Percentiles rank a stretch among this genome's conserved stretches.
Conservation (phyloP, 1,140 invertebrate species). For the Frieseomelitta varia region DNA sequence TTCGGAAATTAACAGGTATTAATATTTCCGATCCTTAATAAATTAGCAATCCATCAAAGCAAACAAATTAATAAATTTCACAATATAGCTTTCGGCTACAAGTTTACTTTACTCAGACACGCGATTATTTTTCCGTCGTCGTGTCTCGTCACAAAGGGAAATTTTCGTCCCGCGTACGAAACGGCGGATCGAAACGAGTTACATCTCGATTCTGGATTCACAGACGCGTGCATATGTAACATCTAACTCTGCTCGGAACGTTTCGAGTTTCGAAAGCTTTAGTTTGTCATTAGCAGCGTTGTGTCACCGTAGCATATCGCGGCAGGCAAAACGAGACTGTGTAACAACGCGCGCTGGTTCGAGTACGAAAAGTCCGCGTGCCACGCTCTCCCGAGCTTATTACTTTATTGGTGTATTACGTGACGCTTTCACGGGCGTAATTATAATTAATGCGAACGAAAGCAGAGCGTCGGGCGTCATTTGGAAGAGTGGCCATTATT, state of each 20-base stretch:
- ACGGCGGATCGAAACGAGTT: neutral
- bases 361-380: neutral
- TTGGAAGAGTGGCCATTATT: conserved; percentile 58
- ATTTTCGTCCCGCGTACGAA: neutral
- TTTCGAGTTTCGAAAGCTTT: neutral
- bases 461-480: conserved; percentile 24
- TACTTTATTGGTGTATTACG: conserved; percentile 54
- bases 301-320: neutral
- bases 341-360: neutral
- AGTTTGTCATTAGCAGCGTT: conserved; percentile 2
- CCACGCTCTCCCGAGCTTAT: conserved; percentile 45
- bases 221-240: neutral
- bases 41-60: too few species aligned
- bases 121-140: neutral
- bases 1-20: too few species aligned
- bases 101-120: neutral
- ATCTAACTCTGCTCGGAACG: neutral
- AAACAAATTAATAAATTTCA: too few species aligned
- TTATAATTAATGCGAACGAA: conserved; percentile 57
- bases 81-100: too few species aligned
- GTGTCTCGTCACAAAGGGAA: neutral
- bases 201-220: neutral
- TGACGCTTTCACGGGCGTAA: conserved; percentile 52
- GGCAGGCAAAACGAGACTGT: too few species aligned
- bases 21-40: too few species aligned